Base-by-base conservation (phyloP, 1,140 invertebrate genomes). In the Bombus waltoni region DNA sequence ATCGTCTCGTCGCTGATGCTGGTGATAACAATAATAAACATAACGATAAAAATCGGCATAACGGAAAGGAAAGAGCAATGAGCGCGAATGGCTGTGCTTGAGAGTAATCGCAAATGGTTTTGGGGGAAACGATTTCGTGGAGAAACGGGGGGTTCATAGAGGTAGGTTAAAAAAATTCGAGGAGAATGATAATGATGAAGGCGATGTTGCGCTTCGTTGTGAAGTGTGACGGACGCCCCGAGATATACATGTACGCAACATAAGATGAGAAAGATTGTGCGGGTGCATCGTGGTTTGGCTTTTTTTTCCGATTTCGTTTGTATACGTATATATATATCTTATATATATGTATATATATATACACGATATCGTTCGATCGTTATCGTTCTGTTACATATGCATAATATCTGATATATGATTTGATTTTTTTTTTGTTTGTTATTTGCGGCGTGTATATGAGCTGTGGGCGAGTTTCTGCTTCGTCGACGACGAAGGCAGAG, bases 241-340 rank as follows among this genome's bases (percentile, higher is more conserved):
- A 75, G 84, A 76, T 72, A 85, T 80, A 78, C 44, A 40, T 81
- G 38, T 68, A 80, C 75, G 76, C 83, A 88, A 88, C 70, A 59
- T 83, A 89, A 87, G 68, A 81, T 81, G 82, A 90, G 38, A 88
- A 75, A 86, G 40, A 86, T 71, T 87, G 87, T 82, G 79, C 78
- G 75, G 44, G 77, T 90, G 88, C 88, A 90, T 79, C 89, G 68
- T 68, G 32, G 15, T 42, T 72, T 72, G 28, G 3, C 42, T 68
- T 68, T 89, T 66, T 62, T 89, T 72, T 86, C 79, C 47, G 57
- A 78, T 68, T 35, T 75, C 35, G 59, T 73, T 62, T 76, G 78
- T 77, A 73, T 76, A 77, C 35, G 79, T 57, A 62, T 74, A 81
- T 57, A 68, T 82, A 38, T 70, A 47, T 76, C 42, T 62, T 78